phyloP scores from a whole-genome alignment of 2,888 invertebrate species.

The Amphipoea lucens region DNA sequence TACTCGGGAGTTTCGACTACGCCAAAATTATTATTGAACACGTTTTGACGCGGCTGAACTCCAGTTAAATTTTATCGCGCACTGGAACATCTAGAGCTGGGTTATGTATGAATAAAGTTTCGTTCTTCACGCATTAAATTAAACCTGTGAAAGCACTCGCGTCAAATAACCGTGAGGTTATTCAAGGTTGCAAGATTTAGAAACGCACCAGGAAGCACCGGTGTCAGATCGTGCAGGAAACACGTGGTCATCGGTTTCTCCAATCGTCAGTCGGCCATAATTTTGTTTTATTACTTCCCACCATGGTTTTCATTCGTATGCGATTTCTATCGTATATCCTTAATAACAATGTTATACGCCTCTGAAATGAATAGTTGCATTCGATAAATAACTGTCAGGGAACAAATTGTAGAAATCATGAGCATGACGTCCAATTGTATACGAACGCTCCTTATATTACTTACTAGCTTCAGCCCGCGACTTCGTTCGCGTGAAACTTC shows the following conservation, averaged over 20 bases:
- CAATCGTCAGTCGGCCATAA: conserved; percentile 67
- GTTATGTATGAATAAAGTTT: conserved; percentile 33
- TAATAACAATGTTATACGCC: conserved; percentile 44
- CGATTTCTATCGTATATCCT: conserved; percentile 67
- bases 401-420: conserved; percentile 35
- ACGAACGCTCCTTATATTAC: neutral
- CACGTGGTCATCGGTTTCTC: conserved; percentile 73
- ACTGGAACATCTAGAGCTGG: conserved; percentile 29
- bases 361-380: conserved; percentile 35
- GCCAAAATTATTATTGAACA: conserved; percentile 71
- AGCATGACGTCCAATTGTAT: conserved; percentile 15
- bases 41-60: conserved; percentile 15
- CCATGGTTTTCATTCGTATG: conserved; percentile 59
- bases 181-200: conserved; percentile 64
- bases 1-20: conserved; percentile 67
- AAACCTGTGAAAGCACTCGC: conserved; percentile 53
- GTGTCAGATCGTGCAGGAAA: conserved; percentile 68
- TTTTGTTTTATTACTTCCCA: conserved; percentile 76
- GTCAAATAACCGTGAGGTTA: conserved; percentile 58
- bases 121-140: conserved; percentile 44
- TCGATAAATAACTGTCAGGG: conserved; percentile 40
- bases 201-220: conserved; percentile 66
- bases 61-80: conserved; percentile 26
- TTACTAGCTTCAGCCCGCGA: too few relatives aligned
- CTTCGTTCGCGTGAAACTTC: too few relatives aligned